These are phyloP conservation scores for Brachyalestes nurse DNA, from an alignment of 2,797 vertebrate species.

Conservation along the genomic window DNA sequence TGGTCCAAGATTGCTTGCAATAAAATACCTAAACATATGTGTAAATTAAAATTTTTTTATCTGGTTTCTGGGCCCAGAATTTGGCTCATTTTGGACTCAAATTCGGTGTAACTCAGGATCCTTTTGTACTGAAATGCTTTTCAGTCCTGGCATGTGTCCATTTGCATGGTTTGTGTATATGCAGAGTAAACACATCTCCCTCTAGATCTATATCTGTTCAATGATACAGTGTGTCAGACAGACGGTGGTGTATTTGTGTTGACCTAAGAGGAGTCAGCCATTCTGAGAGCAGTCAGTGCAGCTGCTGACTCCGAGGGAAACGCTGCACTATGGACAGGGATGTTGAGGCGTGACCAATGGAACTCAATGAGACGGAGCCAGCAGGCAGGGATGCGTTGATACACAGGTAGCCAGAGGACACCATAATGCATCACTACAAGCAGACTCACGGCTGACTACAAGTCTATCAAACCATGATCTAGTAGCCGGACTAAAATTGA, in stretches of 20 bases:
- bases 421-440: neutral
- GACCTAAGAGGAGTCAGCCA: slow-evolving; percentile 48
- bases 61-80: neutral
- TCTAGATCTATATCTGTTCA: neutral
- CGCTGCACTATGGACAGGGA: slow-evolving; percentile 30
- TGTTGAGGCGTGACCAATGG: slow-evolving; percentile 31
- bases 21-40: too few relatives aligned
- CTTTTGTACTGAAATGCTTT: neutral
- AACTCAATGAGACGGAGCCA: slow-evolving; percentile 42
- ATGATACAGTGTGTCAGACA: slow-evolving; percentile 20
- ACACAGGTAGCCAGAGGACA: slow-evolving; percentile 21
- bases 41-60: too few relatives aligned
- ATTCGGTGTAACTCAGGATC: neutral
- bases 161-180: neutral
- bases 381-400: slow-evolving; percentile 26
- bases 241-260: slow-evolving; percentile 23
- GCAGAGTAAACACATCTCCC: neutral
- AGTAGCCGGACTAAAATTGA: neutral
- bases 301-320: slow-evolving; percentile 39
- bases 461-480: neutral
- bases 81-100: neutral
- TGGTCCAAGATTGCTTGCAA: too few relatives aligned
- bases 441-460: neutral
- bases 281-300: slow-evolving; percentile 40
- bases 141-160: neutral